A percentile compares a stretch with the other conserved stretches of the same genome.
Conservation (phyloP, 2,797 vertebrate genomes). For the Sebastes hubbsi region DNA sequence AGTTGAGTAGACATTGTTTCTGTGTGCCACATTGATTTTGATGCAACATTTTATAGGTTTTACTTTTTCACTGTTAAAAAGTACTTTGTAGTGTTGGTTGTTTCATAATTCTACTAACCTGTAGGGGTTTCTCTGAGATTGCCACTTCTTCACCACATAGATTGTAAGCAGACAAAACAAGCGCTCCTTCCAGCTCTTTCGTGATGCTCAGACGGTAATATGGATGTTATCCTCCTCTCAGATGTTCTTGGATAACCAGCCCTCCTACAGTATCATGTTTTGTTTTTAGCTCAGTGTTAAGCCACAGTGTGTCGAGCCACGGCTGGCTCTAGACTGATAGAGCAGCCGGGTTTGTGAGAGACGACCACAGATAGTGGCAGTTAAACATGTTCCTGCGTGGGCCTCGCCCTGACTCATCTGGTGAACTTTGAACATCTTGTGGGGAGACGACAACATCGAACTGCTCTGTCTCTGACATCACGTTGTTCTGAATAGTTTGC, state of each 20-base stretch:
- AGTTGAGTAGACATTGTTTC: not conserved
- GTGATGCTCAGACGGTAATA: conserved; percentile 8
- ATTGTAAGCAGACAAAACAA: conserved; percentile 34
- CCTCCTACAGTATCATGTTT: conserved; percentile 30
- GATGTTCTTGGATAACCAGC: conserved; percentile 60
- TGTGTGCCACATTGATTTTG: not conserved
- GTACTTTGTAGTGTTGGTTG: not conserved
- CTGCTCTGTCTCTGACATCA: conserved; percentile 29
- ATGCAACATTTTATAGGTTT: not conserved
- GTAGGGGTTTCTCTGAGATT: not conserved
- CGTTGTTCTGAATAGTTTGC: conserved; percentile 49
- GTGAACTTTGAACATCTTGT: conserved; percentile 59
- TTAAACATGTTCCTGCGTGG: conserved; percentile 62
- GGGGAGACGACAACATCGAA: conserved; percentile 43
- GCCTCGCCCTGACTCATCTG: conserved; percentile 66
- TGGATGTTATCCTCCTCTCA: conserved; percentile 54
- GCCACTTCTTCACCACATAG: not conserved
- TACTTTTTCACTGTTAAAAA: not conserved
- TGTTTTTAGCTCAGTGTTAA: conserved; percentile 8
- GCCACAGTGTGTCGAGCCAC: not conserved
- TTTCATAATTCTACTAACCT: not conserved
- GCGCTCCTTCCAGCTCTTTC: conserved; percentile 2
- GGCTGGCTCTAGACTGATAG: conserved; percentile 9
- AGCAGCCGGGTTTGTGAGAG: conserved; percentile 31
- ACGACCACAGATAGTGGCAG: conserved; percentile 71